Evolutionary conservation across 2,113 vertebrate species (phyloP).

Genomic region (Ursus arctos): DNA sequence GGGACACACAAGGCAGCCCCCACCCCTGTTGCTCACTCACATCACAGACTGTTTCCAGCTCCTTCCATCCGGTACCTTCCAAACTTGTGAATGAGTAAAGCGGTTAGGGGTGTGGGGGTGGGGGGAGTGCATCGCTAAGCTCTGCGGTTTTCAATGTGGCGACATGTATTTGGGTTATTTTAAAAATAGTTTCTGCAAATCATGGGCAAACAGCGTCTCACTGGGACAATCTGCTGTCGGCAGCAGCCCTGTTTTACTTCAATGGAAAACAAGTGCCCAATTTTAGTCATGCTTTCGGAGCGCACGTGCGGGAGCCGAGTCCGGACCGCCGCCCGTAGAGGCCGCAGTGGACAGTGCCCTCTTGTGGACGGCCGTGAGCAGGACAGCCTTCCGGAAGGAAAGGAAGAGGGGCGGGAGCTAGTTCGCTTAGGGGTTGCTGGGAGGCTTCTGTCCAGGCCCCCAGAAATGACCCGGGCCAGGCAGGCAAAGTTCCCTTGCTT

Average conservation of each 20-base stretch:
- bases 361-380: background rate
- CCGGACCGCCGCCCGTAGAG: accelerated
- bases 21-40: background rate
- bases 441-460: accelerated
- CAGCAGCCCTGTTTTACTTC: slow-evolving; percentile 55
- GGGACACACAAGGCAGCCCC: too few species aligned
- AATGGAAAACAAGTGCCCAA: background rate
- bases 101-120: background rate
- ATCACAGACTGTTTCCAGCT: background rate
- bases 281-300: slow-evolving; percentile 44
- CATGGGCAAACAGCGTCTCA: background rate
- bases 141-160: slow-evolving; percentile 5
- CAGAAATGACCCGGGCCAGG: background rate
- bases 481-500: background rate
- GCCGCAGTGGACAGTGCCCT: background rate
- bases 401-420: accelerated
- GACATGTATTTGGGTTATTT: slow-evolving; percentile 46
- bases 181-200: slow-evolving; percentile 69
- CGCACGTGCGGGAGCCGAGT: background rate
- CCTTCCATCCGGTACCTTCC: background rate
- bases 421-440: background rate
- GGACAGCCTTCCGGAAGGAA: background rate
- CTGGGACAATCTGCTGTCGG: background rate
- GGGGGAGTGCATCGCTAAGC: background rate
- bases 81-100: slow-evolving; percentile 12